Evolutionary conservation across 2,113 vertebrate genomes (phyloP).

Genomic region (Cygnus atratus): DNA sequence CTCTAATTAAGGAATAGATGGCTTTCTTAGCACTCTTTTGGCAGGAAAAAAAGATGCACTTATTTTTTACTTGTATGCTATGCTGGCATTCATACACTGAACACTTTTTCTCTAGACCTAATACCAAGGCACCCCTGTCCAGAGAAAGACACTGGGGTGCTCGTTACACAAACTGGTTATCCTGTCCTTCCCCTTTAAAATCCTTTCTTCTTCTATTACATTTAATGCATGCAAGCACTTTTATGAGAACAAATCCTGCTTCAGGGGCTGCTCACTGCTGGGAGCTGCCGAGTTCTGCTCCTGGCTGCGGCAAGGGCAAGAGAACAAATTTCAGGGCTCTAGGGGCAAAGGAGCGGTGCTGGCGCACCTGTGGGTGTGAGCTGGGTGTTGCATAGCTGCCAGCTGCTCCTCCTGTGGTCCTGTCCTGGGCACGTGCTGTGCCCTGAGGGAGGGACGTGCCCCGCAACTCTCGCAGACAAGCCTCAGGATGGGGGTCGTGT

Average conservation of each 20-base stretch:
- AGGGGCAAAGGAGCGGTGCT: accelerated
- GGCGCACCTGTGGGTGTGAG: no score
- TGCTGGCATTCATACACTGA: no score
- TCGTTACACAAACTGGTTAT: accelerated
- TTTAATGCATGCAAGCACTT: neutral
- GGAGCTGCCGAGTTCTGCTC: neutral
- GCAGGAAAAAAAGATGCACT: neutral
- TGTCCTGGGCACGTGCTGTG: neutral
- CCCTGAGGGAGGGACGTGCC: neutral
- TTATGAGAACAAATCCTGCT: neutral
- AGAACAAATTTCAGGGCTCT: neutral
- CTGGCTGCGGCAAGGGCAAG: no score
- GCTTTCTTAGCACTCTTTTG: neutral
- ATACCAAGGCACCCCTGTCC: no score
- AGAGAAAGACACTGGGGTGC: neutral
- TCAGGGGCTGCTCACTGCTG: no score
- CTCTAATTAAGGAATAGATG: neutral
- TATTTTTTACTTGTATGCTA: accelerated
- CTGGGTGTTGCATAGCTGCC: no score
- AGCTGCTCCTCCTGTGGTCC: accelerated
- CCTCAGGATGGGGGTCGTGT: accelerated
- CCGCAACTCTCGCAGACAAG: neutral
- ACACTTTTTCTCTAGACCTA: no score
- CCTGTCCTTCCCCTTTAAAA: neutral
- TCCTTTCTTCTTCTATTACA: no score